phyloP scores from a whole-genome alignment of 92 coral and sea anemone genomes.

The Paragorgia papillata region DNA sequence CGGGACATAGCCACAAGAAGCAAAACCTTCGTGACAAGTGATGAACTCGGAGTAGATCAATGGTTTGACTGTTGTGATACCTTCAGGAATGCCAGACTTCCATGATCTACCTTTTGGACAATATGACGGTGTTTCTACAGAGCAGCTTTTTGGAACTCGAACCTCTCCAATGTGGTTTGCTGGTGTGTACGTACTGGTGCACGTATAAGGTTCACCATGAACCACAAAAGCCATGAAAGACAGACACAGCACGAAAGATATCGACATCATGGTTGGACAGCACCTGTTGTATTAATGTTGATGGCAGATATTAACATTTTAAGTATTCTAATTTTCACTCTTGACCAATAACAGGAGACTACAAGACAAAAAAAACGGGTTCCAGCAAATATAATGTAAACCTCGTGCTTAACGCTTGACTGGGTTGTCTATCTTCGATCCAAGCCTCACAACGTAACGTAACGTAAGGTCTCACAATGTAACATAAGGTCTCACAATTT shows the following conservation, averaged over 20 bases:
- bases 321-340: no score
- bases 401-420: no score
- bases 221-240: not conserved
- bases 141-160: conserved; percentile 3
- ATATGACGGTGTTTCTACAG: not conserved
- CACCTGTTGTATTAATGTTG: no score
- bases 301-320: no score
- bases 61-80: not conserved
- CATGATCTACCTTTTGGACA: conserved; percentile 40
- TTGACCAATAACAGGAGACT: no score
- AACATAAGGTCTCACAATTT: no score
- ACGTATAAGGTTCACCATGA: conserved; percentile 5
- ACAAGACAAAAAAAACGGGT: no score
- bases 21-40: conserved; percentile 51
- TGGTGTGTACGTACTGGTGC: conserved; percentile 23
- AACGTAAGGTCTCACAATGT: no score
- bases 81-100: conserved; percentile 16
- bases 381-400: no score
- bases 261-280: not conserved
- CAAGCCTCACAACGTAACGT: no score
- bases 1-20: conserved; percentile 51
- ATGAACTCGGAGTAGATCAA: conserved; percentile 36
- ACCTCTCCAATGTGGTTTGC: not conserved
- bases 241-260: not conserved
- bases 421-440: no score